Evolutionary conservation across 2,797 vertebrate species (phyloP), one percentile per base, ranked within the genome.

Genomic region (Channallabes apus): DNA sequence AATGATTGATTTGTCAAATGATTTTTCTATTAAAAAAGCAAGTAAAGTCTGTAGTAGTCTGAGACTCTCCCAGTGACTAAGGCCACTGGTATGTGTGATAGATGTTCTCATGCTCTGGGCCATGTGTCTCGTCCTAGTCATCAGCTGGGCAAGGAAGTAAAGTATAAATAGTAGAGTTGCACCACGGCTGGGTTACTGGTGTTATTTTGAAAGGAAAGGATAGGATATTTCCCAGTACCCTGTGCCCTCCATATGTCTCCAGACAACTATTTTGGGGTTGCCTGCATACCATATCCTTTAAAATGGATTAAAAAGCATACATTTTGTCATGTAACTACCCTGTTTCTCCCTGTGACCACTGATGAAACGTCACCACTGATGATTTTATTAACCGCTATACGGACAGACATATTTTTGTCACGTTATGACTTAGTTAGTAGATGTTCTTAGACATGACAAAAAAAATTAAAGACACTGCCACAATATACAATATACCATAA

Each of bases 101-200:
- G 58, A 69, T 54, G 83, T 85, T 77, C 84, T 86, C 72, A 80
- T 82, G 67, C 56, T 54, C 84, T 38, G 67, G 89, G 91, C 87
- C 82, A 35, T 29, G 41, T 89, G 90, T 91, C 54, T 88, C 64
- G 67, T 75, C 56, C 14, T 27, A 41, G 89, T 92, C 93, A 90
- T 90, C 91, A 87, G 89, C 89, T 88, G 88, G 88, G 90, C 89
- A 90, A 93, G 94, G 93, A 95, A 94, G 91, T 91, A 82, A 84
- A 90, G 84, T 90, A 91, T 92, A 94, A 94, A 92, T 90, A 90
- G 88, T 95, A 92, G 94, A 93, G 94, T 94, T 94, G 93, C 94
- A 93, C 83, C 62, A 81, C 54, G 22, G 84, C 35, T 82, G 87
- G 86, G 2, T 64, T 69, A 78, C 88, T 82, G 72, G 77, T 88